Evolutionary conservation across 2,797 vertebrate genomes (phyloP).

Genomic region (Pteropus rufus): DNA sequence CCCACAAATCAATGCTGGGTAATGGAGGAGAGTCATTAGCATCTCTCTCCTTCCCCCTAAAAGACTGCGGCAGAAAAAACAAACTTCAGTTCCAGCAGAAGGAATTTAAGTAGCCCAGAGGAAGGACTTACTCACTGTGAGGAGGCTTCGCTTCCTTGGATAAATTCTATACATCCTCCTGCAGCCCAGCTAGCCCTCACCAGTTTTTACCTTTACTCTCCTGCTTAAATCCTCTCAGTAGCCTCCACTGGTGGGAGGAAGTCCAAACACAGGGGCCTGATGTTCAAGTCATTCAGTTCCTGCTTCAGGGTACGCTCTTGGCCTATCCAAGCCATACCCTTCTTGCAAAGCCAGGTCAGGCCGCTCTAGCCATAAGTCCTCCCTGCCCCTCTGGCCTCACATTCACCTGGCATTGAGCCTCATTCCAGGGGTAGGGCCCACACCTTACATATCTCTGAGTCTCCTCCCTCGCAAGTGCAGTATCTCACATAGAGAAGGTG

Average conservation of each 20-base stretch:
- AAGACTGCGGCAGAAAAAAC: slow-evolving; percentile 32
- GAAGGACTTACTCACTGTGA: background rate
- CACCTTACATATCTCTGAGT: background rate
- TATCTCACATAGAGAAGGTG: background rate
- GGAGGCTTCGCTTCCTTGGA: background rate
- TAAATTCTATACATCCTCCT: background rate
- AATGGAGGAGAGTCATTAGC: slow-evolving; percentile 32
- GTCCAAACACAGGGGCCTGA: background rate
- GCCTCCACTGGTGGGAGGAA: background rate
- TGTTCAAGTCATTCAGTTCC: background rate
- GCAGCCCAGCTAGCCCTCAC: background rate
- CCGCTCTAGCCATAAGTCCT: background rate
- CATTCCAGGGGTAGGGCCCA: background rate
- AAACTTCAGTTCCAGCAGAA: background rate
- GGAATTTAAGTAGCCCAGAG: background rate
- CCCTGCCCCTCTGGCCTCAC: background rate
- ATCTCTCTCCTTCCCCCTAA: background rate
- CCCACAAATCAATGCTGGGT: slow-evolving; percentile 25
- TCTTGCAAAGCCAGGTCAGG: background rate
- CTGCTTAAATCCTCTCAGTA: background rate
- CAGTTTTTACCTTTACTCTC: background rate
- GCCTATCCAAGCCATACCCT: background rate
- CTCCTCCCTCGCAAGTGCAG: background rate
- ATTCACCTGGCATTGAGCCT: background rate
- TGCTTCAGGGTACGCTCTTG: background rate